phyloP scores from a whole-genome alignment of 2,888 invertebrate species.

The Nomada goodeniana region DNA sequence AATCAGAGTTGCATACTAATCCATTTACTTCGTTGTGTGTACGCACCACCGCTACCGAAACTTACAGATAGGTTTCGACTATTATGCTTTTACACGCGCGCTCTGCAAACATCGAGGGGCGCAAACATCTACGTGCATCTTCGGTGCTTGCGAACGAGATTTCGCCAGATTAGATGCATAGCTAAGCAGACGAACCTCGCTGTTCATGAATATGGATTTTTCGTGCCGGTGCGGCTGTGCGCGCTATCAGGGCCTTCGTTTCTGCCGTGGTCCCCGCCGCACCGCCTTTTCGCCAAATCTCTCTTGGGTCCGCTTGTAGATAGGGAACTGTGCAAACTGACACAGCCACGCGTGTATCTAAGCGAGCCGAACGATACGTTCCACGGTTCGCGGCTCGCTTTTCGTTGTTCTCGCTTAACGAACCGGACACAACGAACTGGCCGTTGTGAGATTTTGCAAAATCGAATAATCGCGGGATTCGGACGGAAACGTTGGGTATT shows the following conservation, averaged over 20 bases:
- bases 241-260: conserved; percentile 19
- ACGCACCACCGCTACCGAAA: conserved; percentile 12
- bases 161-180: conserved; percentile 53
- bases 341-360: conserved; percentile 38
- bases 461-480: conserved; percentile 33
- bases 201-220: conserved; percentile 73
- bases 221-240: conserved; percentile 27
- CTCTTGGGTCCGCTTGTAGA: conserved; percentile 15
- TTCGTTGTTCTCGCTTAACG: conserved; percentile 51
- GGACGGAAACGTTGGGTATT: background rate
- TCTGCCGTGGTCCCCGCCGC: background rate
- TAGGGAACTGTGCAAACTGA: conserved; percentile 26
- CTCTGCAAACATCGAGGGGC: background rate
- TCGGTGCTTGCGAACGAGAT: conserved; percentile 36
- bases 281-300: conserved; percentile 30
- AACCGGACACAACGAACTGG: conserved; percentile 39
- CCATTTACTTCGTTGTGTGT: conserved; percentile 30
- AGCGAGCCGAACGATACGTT: conserved; percentile 42
- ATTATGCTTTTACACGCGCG: conserved; percentile 29
- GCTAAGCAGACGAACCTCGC: conserved; percentile 13
- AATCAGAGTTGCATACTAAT: conserved; percentile 29
- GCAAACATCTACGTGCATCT: conserved; percentile 39
- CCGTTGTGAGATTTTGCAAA: conserved; percentile 37
- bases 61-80: conserved; percentile 3
- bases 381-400: conserved; percentile 5